Conservation (phyloP, 2,888 invertebrate genomes). For the Corbicula japonica region DNA sequence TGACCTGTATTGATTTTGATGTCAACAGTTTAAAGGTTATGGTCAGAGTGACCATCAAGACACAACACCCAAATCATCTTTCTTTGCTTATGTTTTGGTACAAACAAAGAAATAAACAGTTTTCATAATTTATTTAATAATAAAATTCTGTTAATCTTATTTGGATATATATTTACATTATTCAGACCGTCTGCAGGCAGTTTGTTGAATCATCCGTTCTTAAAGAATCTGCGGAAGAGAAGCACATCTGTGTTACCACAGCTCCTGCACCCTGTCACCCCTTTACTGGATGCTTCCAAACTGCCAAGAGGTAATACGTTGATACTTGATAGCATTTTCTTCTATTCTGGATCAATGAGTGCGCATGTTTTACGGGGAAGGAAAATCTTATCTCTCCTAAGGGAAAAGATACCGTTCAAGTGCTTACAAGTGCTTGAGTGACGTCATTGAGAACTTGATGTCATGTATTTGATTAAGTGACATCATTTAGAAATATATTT, state of each 20-base stretch:
- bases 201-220: slow-evolving; percentile 89
- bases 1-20: no score
- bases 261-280: slow-evolving; percentile 90
- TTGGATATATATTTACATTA: slow-evolving; percentile 9
- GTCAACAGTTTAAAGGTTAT: no score
- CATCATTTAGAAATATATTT: neutral
- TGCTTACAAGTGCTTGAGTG: neutral
- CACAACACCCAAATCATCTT: no score
- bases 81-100: no score
- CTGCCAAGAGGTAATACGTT: slow-evolving; percentile 56
- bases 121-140: no score
- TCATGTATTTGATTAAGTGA: neutral
- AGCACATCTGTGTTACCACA: slow-evolving; percentile 88
- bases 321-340: neutral
- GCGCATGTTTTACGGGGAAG: neutral
- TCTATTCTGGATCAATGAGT: neutral
- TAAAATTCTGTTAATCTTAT: no score
- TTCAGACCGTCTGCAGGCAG: slow-evolving; percentile 79
- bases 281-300: slow-evolving; percentile 81
- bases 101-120: no score
- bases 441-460: neutral
- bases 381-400: neutral
- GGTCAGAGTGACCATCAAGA: no score
- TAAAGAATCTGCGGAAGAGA: slow-evolving; percentile 91
- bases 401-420: neutral